Conservation (phyloP, 2,797 vertebrate genomes). For the Bradypodion ventrale region DNA sequence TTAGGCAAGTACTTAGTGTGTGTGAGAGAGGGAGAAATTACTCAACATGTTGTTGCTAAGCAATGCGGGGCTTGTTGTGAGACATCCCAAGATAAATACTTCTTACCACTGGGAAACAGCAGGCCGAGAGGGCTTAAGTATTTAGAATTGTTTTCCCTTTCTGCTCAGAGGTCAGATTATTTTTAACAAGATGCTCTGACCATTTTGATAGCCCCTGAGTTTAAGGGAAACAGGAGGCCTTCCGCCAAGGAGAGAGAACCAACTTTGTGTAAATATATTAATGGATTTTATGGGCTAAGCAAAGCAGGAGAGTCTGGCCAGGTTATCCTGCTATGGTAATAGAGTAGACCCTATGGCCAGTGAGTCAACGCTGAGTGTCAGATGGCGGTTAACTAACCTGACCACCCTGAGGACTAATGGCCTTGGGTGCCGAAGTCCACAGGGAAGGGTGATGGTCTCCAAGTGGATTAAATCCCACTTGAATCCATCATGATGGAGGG, state of each 20-base stretch:
- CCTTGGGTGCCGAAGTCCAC: no score
- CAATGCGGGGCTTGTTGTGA: conserved; percentile 38
- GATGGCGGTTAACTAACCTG: no score
- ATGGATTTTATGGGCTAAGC: not conserved
- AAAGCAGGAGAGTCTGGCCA: no score
- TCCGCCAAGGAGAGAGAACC: fast-evolving
- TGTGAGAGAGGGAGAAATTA: conserved; percentile 51
- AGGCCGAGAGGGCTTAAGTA: not conserved
- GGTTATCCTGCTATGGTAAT: no score
- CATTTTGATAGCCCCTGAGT: not conserved
- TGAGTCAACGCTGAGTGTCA: no score
- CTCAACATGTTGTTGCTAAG: conserved; percentile 60
- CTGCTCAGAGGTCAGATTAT: not conserved
- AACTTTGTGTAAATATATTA: not conserved
- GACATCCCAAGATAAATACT: conserved; percentile 22
- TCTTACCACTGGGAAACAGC: not conserved
- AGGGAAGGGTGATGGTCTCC: no score
- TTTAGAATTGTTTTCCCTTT: not conserved
- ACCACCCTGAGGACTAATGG: no score
- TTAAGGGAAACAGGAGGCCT: not conserved
- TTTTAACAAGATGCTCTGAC: conserved; percentile 5
- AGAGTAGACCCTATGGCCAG: no score
- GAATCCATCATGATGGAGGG: no score
- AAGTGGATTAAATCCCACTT: no score
- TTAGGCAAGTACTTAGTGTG: conserved; percentile 48